Conservation (phyloP, 2,888 invertebrate species). For the Dysmachus trigonus region DNA sequence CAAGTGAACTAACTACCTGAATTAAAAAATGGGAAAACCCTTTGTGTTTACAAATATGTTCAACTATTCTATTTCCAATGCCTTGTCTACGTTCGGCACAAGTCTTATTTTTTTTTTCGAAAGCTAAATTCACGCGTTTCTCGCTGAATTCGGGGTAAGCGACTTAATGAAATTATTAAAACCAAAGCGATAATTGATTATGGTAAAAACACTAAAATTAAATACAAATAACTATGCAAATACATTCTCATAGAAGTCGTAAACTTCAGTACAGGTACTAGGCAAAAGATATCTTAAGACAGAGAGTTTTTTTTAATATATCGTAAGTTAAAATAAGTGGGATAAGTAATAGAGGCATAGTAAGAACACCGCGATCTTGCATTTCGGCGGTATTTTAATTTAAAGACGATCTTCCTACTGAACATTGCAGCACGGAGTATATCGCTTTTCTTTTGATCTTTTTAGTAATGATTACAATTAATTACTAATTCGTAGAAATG, state of each 20-base stretch:
- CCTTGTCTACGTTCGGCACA: not conserved
- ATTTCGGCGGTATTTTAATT: not conserved
- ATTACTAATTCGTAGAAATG: slow-evolving; percentile 29
- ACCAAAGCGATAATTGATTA: not conserved
- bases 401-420: not conserved
- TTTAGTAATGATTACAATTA: not conserved
- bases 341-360: not conserved
- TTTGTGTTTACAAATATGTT: not conserved
- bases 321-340: not conserved
- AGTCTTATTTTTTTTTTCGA: slow-evolving; percentile 13
- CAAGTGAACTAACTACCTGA: not conserved
- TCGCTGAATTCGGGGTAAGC: not conserved
- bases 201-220: not conserved
- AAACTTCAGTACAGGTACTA: not conserved
- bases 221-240: not conserved
- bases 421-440: not conserved
- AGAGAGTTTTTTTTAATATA: not conserved
- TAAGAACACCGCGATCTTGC: not conserved
- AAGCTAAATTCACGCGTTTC: not conserved
- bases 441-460: not conserved
- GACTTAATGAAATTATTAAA: not conserved
- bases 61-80: not conserved
- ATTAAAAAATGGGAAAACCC: not conserved
- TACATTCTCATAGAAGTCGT: not conserved
- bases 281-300: not conserved